These are phyloP conservation scores for Sturmia bella DNA, from an alignment of 2,888 invertebrate genomes.

Conservation along the genomic window DNA sequence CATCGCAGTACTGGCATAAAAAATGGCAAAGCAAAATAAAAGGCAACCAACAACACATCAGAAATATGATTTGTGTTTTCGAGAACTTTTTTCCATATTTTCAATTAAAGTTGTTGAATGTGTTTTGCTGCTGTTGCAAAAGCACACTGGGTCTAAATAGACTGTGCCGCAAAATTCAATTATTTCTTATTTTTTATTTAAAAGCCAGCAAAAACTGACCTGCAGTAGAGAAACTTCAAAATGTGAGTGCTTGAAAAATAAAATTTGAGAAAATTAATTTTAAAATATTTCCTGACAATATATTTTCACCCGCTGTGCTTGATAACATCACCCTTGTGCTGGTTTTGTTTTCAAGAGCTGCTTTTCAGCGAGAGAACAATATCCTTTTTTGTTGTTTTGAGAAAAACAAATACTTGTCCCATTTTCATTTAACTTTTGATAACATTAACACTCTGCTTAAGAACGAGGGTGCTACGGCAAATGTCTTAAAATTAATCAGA, in stretches of 20 bases:
- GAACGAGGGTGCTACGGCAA: constrained; percentile 23
- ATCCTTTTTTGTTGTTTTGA: not conserved
- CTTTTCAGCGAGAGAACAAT: not conserved
- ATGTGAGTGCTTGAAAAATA: too few relatives aligned
- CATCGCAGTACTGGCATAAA: constrained; percentile 4
- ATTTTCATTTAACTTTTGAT: constrained; percentile 10
- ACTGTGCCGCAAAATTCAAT: too few relatives aligned
- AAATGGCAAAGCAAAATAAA: not conserved
- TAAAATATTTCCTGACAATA: too few relatives aligned
- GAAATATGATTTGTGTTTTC: not conserved
- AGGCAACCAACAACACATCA: not conserved
- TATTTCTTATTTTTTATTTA: too few relatives aligned
- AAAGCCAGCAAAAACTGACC: too few relatives aligned
- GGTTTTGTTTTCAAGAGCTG: not conserved
- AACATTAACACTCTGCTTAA: not conserved
- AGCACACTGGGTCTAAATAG: too few relatives aligned
- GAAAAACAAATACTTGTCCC: constrained; percentile 17
- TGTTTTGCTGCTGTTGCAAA: too few relatives aligned
- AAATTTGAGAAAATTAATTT: not conserved
- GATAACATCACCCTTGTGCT: not conserved
- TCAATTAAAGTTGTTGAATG: too few relatives aligned
- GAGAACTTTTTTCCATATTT: too few relatives aligned
- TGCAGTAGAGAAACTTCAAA: too few relatives aligned
- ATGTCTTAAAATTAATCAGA: not conserved
- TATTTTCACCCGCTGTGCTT: not conserved